Evolutionary conservation across 92 coral and sea anemone genomes (phyloP).

Genomic region (Actinernus sp.): DNA sequence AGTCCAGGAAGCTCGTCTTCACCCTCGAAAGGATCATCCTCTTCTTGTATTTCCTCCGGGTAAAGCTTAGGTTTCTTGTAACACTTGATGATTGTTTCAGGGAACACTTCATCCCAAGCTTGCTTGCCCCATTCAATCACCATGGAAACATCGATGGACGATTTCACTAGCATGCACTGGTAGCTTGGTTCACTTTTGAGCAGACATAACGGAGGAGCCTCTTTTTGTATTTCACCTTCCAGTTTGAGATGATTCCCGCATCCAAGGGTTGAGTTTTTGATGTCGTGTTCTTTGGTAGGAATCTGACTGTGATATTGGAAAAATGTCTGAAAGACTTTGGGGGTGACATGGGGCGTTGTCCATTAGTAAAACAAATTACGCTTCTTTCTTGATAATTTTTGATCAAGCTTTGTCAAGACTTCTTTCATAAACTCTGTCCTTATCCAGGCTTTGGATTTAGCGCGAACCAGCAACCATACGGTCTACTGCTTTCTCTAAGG

Average conservation of each 20-base stretch:
- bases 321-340: background rate
- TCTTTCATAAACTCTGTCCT: slow-evolving; percentile 52
- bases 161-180: slow-evolving; percentile 59
- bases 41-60: slow-evolving; percentile 55
- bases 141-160: slow-evolving; percentile 49
- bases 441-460: slow-evolving; percentile 68
- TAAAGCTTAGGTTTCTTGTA: slow-evolving; percentile 55
- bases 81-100: slow-evolving; percentile 61
- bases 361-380: slow-evolving; percentile 26
- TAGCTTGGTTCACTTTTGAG: slow-evolving; percentile 46
- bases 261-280: slow-evolving; percentile 61
- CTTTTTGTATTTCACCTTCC: slow-evolving; percentile 68
- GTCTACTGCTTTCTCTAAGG: slow-evolving; percentile 44
- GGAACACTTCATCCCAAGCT: slow-evolving; percentile 68
- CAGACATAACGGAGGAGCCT: slow-evolving; percentile 49
- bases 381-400: slow-evolving; percentile 29
- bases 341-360: slow-evolving; percentile 66
- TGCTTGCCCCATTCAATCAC: slow-evolving; percentile 64
- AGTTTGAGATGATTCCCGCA: slow-evolving; percentile 64
- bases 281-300: slow-evolving; percentile 55
- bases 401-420: slow-evolving; percentile 39
- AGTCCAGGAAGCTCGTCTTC: slow-evolving; percentile 64
- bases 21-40: slow-evolving; percentile 66
- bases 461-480: slow-evolving; percentile 62
- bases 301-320: slow-evolving; percentile 53